phyloP scores from a whole-genome alignment of 2,888 invertebrate genomes.

The Mimachlamys varia region DNA sequence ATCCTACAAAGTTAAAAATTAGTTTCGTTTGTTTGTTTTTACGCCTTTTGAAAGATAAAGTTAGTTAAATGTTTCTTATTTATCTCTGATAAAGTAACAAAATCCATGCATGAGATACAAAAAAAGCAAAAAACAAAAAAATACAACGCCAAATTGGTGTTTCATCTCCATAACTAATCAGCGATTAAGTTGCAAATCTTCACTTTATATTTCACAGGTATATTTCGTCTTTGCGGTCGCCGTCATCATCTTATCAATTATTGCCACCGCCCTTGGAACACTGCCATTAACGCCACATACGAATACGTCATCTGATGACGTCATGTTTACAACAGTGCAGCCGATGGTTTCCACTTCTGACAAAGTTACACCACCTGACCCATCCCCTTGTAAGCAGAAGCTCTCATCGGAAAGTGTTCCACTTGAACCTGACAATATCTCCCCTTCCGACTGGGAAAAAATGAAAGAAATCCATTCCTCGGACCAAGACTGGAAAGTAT shows the following conservation, averaged over 20 bases:
- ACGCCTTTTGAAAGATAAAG: too few relatives aligned
- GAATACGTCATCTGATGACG: neutral
- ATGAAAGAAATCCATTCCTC: neutral
- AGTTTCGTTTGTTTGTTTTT: too few relatives aligned
- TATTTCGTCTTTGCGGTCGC: conserved; percentile 56
- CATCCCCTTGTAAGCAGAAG: neutral
- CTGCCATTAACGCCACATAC: conserved; percentile 44
- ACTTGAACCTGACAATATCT: neutral
- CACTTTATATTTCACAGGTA: conserved; percentile 44
- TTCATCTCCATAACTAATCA: too few relatives aligned
- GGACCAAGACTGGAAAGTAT: neutral
- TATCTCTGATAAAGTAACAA: too few relatives aligned
- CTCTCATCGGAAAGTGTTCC: neutral
- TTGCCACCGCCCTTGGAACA: conserved; percentile 59
- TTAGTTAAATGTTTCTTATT: too few relatives aligned
- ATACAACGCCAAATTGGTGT: too few relatives aligned
- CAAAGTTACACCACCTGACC: neutral
- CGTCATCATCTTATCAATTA: conserved; percentile 57
- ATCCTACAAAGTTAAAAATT: too few relatives aligned
- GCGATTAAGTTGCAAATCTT: too few relatives aligned
- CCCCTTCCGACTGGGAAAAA: neutral
- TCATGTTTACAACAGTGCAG: neutral
- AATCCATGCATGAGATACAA: too few relatives aligned
- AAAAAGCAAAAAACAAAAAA: too few relatives aligned
- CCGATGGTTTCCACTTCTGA: neutral